Base-by-base conservation (phyloP, 2,888 invertebrate genomes). In the Mythimna vitellina region DNA sequence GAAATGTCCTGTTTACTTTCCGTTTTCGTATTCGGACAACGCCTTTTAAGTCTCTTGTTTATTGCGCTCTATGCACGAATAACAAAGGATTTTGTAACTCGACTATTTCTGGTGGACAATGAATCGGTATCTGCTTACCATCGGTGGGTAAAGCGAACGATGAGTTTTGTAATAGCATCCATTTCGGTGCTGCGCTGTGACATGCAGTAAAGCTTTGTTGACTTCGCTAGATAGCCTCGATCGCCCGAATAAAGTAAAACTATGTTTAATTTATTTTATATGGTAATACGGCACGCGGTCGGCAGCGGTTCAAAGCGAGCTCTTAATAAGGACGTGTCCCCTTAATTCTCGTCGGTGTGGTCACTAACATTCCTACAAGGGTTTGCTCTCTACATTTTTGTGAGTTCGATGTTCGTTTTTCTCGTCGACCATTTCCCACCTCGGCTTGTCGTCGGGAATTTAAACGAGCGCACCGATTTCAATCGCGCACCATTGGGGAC, bases 381-480 rank as follows among this genome's bases (percentile, higher is more conserved):
- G 92, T 93, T 92, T 91, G 93, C 95, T 94, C 93, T 93, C 88
- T 86, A 90, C 92, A 93, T 94, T 93, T 94, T 94, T 93, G 91
- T 92, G 86, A 88, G 90, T 90, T 87, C 73, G 74, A 70, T 84
- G 84, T 82, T 92, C 89, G 91, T 95, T 94, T 94, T 94, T 94
- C 92, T 90, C 86, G 80, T 83, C 82, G 78, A 86, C 88, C 90
- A 92, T 93, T 95, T 95, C 92, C 92, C 94, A 95, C 94, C 92
- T 94, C 90, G 86, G 84, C 87, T 88, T 84, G 90, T 89, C 88
- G 87, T 63, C 76, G 88, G 87, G 95, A 95, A 94, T 95, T 94
- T 94, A 93, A 95, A 94, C 94, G 92, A 93, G 90, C 90, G 74
- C 82, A 86, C 88, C 81, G 91, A 93, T 94, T 90, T 89, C 87